Percentiles rank a stretch among this genome's conserved stretches.
These are phyloP conservation scores for Polylopha cassiicola DNA, from an alignment of 2,888 invertebrate species.

Conservation along the genomic window DNA sequence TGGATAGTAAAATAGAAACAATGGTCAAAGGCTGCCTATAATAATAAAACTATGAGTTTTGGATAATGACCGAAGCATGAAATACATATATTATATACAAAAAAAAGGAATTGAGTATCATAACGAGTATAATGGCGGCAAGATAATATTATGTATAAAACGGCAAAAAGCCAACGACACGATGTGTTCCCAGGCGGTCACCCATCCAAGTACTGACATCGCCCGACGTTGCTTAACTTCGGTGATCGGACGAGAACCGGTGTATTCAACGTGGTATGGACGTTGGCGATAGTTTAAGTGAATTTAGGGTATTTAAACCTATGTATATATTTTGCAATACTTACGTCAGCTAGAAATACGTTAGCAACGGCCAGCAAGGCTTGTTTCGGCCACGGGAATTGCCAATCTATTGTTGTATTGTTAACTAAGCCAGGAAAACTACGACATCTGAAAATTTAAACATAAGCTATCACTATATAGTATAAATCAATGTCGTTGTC, in stretches of 20 bases:
- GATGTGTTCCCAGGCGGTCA: constrained; percentile 33
- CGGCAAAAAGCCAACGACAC: constrained; percentile 30
- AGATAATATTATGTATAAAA: too few relatives aligned
- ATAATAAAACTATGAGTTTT: too few relatives aligned
- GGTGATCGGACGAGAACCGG: constrained; percentile 36
- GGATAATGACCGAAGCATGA: too few relatives aligned
- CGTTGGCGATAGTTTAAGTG: too few relatives aligned
- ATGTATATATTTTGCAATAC: constrained; percentile 32
- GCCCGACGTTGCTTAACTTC: constrained; percentile 35
- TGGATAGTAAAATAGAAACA: too few relatives aligned
- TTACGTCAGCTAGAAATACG: constrained; percentile 87
- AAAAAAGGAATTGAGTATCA: too few relatives aligned
- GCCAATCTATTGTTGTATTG: constrained; percentile 95
- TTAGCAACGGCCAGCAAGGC: constrained; percentile 92
- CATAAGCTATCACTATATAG: too few relatives aligned
- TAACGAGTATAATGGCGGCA: too few relatives aligned
- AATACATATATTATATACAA: too few relatives aligned
- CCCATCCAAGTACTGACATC: constrained; percentile 33
- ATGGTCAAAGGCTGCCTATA: too few relatives aligned
- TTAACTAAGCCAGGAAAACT: constrained; percentile 95
- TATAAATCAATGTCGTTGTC: too few relatives aligned
- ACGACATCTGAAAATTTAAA: constrained; percentile 81
- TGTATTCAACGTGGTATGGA: constrained; percentile 25
- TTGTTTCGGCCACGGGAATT: constrained; percentile 95
- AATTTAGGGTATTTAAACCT: too few relatives aligned